Evolutionary conservation across 2,797 vertebrate species (phyloP).

Genomic region (Gymnopithys bicolor): DNA sequence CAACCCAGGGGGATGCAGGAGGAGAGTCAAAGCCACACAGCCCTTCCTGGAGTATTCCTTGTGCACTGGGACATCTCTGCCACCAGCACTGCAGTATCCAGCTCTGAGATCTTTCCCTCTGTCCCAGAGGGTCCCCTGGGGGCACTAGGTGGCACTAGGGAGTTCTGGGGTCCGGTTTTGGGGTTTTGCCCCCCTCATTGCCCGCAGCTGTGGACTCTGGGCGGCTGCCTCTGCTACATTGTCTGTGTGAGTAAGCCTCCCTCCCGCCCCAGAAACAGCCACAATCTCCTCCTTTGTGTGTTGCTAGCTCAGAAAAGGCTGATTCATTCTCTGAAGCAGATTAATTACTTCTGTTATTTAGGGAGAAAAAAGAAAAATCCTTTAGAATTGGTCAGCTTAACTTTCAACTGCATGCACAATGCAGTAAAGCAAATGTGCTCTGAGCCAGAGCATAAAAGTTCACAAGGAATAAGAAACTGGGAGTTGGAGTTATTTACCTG

Average conservation of each 20-base stretch:
- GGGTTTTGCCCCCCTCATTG: background rate
- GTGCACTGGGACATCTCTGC: background rate
- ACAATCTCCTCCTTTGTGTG: slow-evolving; percentile 41
- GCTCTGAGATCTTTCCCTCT: background rate
- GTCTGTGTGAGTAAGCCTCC: background rate
- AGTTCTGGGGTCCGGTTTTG: background rate
- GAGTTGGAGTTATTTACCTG: background rate
- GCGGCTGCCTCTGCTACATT: fast-evolving
- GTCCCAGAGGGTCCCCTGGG: fast-evolving
- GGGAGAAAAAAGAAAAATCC: background rate
- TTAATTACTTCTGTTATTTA: slow-evolving; percentile 61
- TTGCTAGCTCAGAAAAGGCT: slow-evolving; percentile 46
- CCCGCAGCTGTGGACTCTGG: background rate
- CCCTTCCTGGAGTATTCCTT: background rate
- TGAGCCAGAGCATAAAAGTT: background rate
- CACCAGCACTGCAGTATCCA: background rate
- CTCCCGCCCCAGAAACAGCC: slow-evolving; percentile 9
- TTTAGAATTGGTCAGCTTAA: slow-evolving; percentile 4
- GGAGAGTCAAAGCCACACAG: background rate
- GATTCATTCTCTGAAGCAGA: slow-evolving; percentile 61
- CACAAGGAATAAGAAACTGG: background rate
- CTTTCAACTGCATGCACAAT: background rate
- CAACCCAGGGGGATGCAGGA: background rate
- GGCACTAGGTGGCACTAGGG: background rate
- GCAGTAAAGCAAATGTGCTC: background rate